Percentiles rank a stretch among this genome's conserved stretches.
These are phyloP conservation scores for Staurois parvus DNA, from an alignment of 2,797 vertebrate genomes.

Conservation along the genomic window DNA sequence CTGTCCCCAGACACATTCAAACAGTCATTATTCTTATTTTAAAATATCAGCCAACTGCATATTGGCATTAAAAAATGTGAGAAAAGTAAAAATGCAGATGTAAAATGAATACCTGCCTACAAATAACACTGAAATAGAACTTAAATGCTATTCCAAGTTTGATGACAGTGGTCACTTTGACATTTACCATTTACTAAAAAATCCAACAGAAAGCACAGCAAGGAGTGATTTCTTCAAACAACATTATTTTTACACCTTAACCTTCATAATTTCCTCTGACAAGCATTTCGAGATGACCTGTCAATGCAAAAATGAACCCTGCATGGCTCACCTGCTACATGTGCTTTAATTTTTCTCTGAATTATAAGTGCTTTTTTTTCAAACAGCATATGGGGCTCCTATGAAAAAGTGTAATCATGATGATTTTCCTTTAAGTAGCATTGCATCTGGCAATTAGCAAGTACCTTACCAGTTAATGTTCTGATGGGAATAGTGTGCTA, in stretches of 20 bases:
- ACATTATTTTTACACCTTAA: slow-evolving; percentile 47
- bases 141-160: neutral
- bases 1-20: neutral
- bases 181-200: slow-evolving; percentile 42
- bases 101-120: neutral
- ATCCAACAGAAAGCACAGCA: slow-evolving; percentile 33
- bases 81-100: neutral
- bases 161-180: slow-evolving; percentile 45
- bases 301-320: slow-evolving; percentile 45
- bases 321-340: slow-evolving; percentile 41
- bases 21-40: neutral
- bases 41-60: neutral
- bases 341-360: slow-evolving; percentile 42
- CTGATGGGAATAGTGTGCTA: slow-evolving; percentile 53
- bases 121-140: slow-evolving; percentile 10
- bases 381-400: slow-evolving; percentile 31
- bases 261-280: slow-evolving; percentile 50
- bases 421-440: slow-evolving; percentile 59
- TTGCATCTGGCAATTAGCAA: slow-evolving; percentile 59
- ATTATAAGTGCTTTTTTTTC: slow-evolving; percentile 38
- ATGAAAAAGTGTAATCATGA: slow-evolving; percentile 51
- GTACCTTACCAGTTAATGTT: slow-evolving; percentile 56
- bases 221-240: slow-evolving; percentile 31
- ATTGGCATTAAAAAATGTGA: neutral
- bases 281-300: slow-evolving; percentile 57